These are phyloP conservation scores for Hydriomena furcata DNA, from an alignment of 2,888 invertebrate genomes.

Conservation along the genomic window DNA sequence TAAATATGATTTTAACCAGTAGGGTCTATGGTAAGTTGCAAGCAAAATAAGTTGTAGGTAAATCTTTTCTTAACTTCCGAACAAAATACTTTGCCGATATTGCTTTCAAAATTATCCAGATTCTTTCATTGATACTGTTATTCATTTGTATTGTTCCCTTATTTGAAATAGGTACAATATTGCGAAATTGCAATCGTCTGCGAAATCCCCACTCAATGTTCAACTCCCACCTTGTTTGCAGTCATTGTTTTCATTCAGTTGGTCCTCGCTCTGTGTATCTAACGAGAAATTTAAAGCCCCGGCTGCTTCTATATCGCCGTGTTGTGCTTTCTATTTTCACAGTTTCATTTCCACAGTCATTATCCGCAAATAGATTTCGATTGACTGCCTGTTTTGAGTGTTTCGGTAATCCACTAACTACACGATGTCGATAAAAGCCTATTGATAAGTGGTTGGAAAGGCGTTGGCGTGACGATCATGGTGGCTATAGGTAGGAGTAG, in stretches of 20 bases:
- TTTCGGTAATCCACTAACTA: conserved; percentile 22
- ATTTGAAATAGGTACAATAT: conserved; percentile 5
- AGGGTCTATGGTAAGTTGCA: no score
- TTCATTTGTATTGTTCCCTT: neutral
- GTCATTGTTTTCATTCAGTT: conserved; percentile 39
- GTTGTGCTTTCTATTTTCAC: conserved; percentile 49
- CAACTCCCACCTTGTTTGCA: conserved; percentile 32
- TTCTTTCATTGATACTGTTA: no score
- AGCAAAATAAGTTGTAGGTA: no score
- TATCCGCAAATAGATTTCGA: conserved; percentile 34
- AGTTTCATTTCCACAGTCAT: conserved; percentile 36
- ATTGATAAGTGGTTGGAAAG: no score
- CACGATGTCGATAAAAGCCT: conserved; percentile 4
- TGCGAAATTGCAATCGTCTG: conserved; percentile 20
- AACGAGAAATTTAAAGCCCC: conserved; percentile 51
- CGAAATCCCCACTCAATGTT: conserved; percentile 32
- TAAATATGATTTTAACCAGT: no score
- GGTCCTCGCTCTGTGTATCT: conserved; percentile 44
- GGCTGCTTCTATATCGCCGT: conserved; percentile 40
- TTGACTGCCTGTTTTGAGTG: conserved; percentile 32
- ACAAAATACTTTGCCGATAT: no score
- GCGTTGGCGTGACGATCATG: no score
- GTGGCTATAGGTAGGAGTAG: no score
- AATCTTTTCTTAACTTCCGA: no score
- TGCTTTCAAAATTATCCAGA: no score